A percentile compares a stretch with the other conserved stretches of the same genome.
phyloP scores from a whole-genome alignment of 37 sponge, comb jelly and placozoan genomes.

The Theonella swinhoei region DNA sequence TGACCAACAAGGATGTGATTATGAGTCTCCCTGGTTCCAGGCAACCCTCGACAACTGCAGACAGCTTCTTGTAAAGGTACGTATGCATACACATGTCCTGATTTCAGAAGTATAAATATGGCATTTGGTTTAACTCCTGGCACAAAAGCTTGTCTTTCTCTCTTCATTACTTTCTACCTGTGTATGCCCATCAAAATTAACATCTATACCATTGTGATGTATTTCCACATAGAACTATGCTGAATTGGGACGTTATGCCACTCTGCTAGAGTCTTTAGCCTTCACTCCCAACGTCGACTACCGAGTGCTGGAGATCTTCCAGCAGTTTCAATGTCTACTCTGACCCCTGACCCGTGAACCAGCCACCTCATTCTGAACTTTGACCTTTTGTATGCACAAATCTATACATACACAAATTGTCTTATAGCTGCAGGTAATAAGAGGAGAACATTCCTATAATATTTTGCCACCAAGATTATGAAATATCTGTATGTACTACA shows the following conservation, averaged over 20 bases:
- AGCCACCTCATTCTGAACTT: background rate
- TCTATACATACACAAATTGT: too few relatives aligned
- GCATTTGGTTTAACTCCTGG: background rate
- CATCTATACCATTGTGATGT: too few relatives aligned
- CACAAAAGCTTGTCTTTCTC: too few relatives aligned
- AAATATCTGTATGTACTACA: too few relatives aligned
- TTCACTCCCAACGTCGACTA: constrained; percentile 67
- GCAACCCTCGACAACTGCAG: constrained; percentile 62
- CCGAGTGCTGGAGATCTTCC: constrained; percentile 55
- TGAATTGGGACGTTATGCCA: constrained; percentile 21
- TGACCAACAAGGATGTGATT: constrained; percentile 63
- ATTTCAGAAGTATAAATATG: background rate
- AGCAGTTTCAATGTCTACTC: constrained; percentile 68
- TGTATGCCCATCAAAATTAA: too few relatives aligned
- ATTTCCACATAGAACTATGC: constrained; percentile 56
- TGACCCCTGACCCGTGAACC: background rate
- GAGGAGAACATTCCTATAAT: too few relatives aligned
- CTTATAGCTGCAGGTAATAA: too few relatives aligned
- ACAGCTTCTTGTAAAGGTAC: constrained; percentile 69
- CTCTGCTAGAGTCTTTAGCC: constrained; percentile 42
- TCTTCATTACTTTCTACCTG: too few relatives aligned
- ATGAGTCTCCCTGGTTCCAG: constrained; percentile 72
- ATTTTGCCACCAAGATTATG: too few relatives aligned
- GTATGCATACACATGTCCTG: background rate
- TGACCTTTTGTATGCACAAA: too few relatives aligned